Evolutionary conservation across 2,888 invertebrate species (phyloP).

Genomic region (Hirtodrosophila histrioides): DNA sequence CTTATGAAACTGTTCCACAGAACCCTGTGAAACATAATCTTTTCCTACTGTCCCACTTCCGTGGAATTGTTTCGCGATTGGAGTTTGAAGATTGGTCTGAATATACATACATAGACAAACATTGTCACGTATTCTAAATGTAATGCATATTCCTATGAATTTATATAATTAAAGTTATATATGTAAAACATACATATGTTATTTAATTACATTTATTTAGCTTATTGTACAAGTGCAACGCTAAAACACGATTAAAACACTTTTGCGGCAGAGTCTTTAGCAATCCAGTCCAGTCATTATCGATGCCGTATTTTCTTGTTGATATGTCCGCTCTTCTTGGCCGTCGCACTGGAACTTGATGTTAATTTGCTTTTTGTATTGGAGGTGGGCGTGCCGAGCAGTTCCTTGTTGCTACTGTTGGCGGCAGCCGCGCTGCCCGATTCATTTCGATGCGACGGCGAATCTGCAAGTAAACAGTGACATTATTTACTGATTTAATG

Average conservation of each 20-base stretch:
- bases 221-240: slow-evolving; percentile 27
- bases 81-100: too few relatives aligned
- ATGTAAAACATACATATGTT: slow-evolving; percentile 27
- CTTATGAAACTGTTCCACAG: too few relatives aligned
- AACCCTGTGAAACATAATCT: too few relatives aligned
- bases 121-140: slow-evolving; percentile 18
- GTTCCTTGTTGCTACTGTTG: slow-evolving; percentile 74
- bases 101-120: slow-evolving; percentile 1
- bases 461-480: slow-evolving; percentile 39
- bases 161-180: slow-evolving; percentile 2
- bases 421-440: slow-evolving; percentile 33
- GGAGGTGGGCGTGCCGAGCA: slow-evolving; percentile 75
- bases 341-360: slow-evolving; percentile 83
- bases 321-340: slow-evolving; percentile 89
- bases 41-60: too few relatives aligned
- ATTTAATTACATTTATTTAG: slow-evolving; percentile 13
- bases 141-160: slow-evolving; percentile 19
- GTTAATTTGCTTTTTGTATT: slow-evolving; percentile 87
- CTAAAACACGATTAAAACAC: slow-evolving; percentile 25
- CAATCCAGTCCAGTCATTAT: slow-evolving; percentile 84
- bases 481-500: neutral
- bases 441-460: slow-evolving; percentile 79
- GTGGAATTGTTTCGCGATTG: too few relatives aligned
- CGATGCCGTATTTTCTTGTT: slow-evolving; percentile 93
- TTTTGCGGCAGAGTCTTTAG: neutral